These are phyloP conservation scores for Sebastes nivosus DNA, from an alignment of 2,797 vertebrate genomes.

Conservation along the genomic window DNA sequence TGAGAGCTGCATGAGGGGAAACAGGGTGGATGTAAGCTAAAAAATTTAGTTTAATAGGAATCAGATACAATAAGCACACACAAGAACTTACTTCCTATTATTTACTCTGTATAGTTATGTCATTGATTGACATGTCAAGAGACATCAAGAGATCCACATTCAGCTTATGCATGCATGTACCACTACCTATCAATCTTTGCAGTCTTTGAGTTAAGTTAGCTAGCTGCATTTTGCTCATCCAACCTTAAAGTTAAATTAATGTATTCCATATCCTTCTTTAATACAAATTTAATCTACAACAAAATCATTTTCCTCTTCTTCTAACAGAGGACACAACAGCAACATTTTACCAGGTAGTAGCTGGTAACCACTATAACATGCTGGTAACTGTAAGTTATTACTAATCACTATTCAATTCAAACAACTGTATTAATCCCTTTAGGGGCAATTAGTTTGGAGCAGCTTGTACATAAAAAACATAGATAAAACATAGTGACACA, in stretches of 20 bases:
- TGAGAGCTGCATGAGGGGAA: conserved; percentile 44
- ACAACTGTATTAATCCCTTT: too few species aligned
- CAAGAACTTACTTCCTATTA: neutral
- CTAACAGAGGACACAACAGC: neutral
- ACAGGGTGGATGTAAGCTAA: neutral
- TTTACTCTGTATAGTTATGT: neutral
- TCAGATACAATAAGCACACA: neutral
- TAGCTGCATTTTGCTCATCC: neutral
- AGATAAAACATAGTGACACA: too few species aligned
- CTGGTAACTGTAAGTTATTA: neutral
- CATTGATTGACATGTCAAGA: neutral
- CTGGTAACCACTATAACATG: neutral
- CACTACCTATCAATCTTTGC: neutral
- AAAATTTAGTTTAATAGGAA: neutral
- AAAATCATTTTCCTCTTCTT: too few species aligned
- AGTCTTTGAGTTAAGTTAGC: neutral
- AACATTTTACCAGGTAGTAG: neutral
- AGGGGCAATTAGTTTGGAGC: too few species aligned
- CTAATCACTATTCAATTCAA: neutral
- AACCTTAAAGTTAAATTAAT: neutral
- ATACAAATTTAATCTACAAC: neutral
- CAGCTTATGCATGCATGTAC: neutral
- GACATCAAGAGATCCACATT: neutral
- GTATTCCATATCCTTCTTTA: neutral
- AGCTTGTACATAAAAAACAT: too few species aligned